phyloP scores from a whole-genome alignment of 2,888 invertebrate genomes.

The Ischnura elegans region DNA sequence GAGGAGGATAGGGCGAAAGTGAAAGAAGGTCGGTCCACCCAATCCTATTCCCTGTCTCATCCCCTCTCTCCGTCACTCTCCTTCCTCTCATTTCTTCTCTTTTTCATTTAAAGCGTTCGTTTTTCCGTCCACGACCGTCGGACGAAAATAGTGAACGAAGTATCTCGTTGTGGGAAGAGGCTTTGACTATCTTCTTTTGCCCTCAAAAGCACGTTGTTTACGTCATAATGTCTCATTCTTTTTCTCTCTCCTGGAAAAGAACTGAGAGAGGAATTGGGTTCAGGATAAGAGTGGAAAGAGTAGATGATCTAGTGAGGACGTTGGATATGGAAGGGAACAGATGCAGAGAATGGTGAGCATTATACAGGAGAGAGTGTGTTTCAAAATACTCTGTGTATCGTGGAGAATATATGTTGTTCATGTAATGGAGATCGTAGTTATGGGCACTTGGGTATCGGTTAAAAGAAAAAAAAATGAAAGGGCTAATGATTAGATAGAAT shows the following conservation, averaged over 20 bases:
- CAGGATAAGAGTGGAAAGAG: too few species aligned
- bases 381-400: too few species aligned
- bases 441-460: too few species aligned
- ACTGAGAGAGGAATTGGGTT: too few species aligned
- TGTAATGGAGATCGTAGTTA: too few species aligned
- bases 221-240: neutral
- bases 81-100: neutral
- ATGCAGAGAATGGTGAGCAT: too few species aligned
- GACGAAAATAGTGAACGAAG: neutral
- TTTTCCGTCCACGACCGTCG: neutral
- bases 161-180: neutral
- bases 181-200: neutral
- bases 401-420: too few species aligned
- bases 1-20: neutral
- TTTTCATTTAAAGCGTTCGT: neutral
- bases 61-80: neutral
- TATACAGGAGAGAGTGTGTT: too few species aligned
- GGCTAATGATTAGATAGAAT: too few species aligned
- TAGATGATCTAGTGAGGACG: too few species aligned
- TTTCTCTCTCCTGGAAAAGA: neutral
- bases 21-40: neutral
- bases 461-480: too few species aligned
- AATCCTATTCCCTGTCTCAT: neutral
- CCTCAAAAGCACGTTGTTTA: neutral
- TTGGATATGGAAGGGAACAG: too few species aligned